phyloP scores from a whole-genome alignment of 2,113 vertebrate genomes.

The Coregonus clupeaformis region DNA sequence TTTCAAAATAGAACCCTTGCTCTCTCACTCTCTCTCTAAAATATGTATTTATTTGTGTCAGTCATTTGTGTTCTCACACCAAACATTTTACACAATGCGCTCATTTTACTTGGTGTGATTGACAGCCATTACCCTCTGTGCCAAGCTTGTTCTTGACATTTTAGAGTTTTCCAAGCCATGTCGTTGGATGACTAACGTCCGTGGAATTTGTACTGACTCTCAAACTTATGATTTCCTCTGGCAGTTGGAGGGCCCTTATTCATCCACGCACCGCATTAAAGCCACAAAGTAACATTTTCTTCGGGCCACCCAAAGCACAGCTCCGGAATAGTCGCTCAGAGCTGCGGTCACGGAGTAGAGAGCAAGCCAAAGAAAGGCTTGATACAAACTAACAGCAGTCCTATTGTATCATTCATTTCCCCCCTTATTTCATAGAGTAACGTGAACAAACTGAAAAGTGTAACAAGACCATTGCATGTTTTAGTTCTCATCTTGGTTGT shows the following conservation, averaged over 20 bases:
- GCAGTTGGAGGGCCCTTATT: conserved; percentile 39
- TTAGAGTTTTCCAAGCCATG: conserved; percentile 1
- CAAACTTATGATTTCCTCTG: conserved; percentile 37
- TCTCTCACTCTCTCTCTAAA: not conserved
- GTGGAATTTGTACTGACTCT: conserved; percentile 43
- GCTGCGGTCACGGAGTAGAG: not conserved
- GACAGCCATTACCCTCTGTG: conserved; percentile 16
- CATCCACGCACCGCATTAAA: conserved; percentile 20
- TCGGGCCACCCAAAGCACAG: conserved; percentile 42
- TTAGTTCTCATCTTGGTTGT: not conserved
- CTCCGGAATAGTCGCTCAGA: conserved; percentile 19
- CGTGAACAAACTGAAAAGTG: not conserved
- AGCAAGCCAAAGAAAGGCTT: not conserved
- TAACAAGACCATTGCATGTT: not conserved
- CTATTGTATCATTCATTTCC: not conserved
- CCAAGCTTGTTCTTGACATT: conserved; percentile 28
- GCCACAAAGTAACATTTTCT: conserved; percentile 9
- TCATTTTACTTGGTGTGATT: conserved; percentile 21
- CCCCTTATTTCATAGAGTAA: not conserved
- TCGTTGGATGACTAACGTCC: conserved; percentile 23
- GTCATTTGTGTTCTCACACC: conserved; percentile 21
- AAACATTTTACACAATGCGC: conserved; percentile 11
- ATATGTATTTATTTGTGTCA: conserved; percentile 5
- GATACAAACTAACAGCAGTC: not conserved
- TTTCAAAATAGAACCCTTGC: not conserved